These are phyloP conservation scores for Alethe castanea DNA, from an alignment of 2,113 vertebrate genomes.

Conservation along the genomic window DNA sequence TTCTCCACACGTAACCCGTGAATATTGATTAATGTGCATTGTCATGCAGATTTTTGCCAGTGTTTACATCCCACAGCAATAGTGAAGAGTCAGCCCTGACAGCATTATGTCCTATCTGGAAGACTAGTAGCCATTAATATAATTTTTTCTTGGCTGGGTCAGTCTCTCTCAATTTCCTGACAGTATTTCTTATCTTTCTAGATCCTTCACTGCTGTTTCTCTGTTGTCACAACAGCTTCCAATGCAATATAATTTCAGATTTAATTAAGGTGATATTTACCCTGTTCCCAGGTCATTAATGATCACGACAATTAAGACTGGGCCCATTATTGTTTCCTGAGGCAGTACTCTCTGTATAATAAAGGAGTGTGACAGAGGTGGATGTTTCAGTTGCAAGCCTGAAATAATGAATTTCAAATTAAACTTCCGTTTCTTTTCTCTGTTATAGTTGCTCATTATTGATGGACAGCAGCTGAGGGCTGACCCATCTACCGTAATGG, in stretches of 20 bases:
- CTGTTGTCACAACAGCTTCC: background rate
- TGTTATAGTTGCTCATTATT: conserved; percentile 88
- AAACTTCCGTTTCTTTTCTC: background rate
- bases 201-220: background rate
- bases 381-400: background rate
- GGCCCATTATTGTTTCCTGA: background rate
- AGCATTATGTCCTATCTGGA: background rate
- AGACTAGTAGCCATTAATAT: background rate
- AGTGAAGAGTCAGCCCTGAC: background rate
- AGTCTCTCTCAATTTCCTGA: background rate
- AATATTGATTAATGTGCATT: background rate
- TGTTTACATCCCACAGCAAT: background rate
- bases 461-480: conserved; percentile 93
- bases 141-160: background rate
- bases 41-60: background rate
- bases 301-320: background rate
- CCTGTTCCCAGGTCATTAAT: background rate
- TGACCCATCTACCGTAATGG: conserved; percentile 91
- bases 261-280: conserved; percentile 12
- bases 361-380: background rate
- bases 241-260: background rate
- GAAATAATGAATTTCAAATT: background rate
- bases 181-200: background rate
- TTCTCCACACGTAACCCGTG: background rate
- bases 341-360: background rate